Conservation (phyloP, 2,797 vertebrate species). For the Macropus fuliginosus region DNA sequence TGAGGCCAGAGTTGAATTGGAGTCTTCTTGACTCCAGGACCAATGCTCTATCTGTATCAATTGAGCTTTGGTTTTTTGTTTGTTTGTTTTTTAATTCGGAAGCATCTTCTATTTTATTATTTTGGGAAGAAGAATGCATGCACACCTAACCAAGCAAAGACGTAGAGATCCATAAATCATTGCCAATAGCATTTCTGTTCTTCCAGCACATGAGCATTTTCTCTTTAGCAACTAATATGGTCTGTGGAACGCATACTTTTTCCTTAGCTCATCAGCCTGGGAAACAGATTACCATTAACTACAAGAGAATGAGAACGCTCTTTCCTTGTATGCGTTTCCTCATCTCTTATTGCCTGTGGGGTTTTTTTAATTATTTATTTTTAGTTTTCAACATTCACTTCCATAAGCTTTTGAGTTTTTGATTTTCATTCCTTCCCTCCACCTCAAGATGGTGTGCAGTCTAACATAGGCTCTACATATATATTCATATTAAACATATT, state of each 20-base stretch:
- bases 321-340: neutral
- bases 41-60: too few species aligned
- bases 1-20: too few species aligned
- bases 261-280: slow-evolving; percentile 3
- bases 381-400: too few species aligned
- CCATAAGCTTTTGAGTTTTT: too few species aligned
- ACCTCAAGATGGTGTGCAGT: too few species aligned
- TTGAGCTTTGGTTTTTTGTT: too few species aligned
- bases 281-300: slow-evolving; percentile 40
- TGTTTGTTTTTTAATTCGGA: too few species aligned
- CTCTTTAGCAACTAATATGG: neutral
- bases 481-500: too few species aligned
- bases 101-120: slow-evolving; percentile 29
- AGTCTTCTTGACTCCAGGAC: too few species aligned
- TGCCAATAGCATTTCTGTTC: slow-evolving; percentile 21
- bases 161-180: slow-evolving; percentile 49
- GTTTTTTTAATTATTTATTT: too few species aligned
- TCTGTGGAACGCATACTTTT: slow-evolving; percentile 40
- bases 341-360: neutral
- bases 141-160: slow-evolving; percentile 50
- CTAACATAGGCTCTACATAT: too few species aligned
- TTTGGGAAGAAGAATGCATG: slow-evolving; percentile 52
- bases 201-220: slow-evolving; percentile 21
- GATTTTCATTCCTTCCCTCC: too few species aligned
- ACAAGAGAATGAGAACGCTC: neutral